These are phyloP conservation scores for Orthosia gracilis DNA, from an alignment of 2,888 invertebrate genomes.

Conservation along the genomic window DNA sequence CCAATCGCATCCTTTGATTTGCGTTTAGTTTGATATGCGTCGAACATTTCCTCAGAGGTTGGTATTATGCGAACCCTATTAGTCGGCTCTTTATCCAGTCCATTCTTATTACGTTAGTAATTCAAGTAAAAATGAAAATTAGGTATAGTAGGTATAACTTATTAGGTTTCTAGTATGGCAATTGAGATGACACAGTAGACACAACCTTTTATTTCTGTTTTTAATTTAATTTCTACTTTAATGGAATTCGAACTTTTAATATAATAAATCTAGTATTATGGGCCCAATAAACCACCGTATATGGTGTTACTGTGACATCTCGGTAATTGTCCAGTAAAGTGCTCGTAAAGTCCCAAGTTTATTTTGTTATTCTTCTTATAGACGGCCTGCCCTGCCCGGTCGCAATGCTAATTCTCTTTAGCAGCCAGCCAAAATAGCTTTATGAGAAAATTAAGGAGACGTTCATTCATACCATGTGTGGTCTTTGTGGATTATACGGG, in stretches of 20 bases:
- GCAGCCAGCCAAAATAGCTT: conserved; percentile 37
- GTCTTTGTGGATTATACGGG: conserved; percentile 10
- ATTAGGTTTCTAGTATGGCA: neutral
- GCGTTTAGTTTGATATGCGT: too few species aligned
- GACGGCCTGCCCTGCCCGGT: neutral
- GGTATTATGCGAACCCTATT: too few species aligned
- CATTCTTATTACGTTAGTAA: too few species aligned
- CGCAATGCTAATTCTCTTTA: conserved; percentile 32
- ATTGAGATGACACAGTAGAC: neutral
- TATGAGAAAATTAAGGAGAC: conserved; percentile 35
- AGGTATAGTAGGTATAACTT: neutral
- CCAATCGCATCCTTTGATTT: too few species aligned
- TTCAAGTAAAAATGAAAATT: too few species aligned
- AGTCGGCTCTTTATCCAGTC: too few species aligned
- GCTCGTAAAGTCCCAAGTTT: conserved; percentile 44
- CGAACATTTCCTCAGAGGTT: too few species aligned
- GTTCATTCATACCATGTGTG: conserved; percentile 27
- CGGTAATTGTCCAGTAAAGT: conserved; percentile 50
- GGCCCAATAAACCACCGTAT: conserved; percentile 40
- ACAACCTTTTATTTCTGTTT: conserved; percentile 6
- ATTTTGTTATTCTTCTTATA: conserved; percentile 42
- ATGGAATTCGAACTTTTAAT: conserved; percentile 27
- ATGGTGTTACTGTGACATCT: conserved; percentile 56
- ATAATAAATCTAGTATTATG: conserved; percentile 22
- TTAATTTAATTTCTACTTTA: conserved; percentile 17